phyloP scores from a whole-genome alignment of 1,140 invertebrate genomes.

The Dinoponera quadriceps region DNA sequence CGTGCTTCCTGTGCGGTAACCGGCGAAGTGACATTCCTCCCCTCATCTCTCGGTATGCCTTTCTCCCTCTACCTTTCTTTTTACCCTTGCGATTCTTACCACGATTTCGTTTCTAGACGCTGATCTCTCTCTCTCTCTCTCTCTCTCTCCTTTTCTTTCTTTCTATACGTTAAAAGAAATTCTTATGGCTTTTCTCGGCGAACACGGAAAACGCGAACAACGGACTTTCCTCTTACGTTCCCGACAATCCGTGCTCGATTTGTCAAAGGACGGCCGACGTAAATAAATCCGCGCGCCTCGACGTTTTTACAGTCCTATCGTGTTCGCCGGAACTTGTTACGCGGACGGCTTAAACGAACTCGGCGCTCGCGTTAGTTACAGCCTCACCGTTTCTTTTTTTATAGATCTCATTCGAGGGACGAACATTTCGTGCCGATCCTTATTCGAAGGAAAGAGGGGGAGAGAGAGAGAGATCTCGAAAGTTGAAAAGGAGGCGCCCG shows the following conservation, averaged over 20 bases:
- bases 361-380: slow-evolving; percentile 36
- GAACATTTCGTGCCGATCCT: slow-evolving; percentile 18
- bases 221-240: slow-evolving; percentile 30
- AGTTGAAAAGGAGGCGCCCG: slow-evolving; percentile 20
- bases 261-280: slow-evolving; percentile 62
- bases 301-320: slow-evolving; percentile 29
- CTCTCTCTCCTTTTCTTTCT: neutral
- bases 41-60: slow-evolving; percentile 5
- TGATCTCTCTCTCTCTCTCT: slow-evolving; percentile 1
- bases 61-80: slow-evolving; percentile 31
- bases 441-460: slow-evolving; percentile 16
- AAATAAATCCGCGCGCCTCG: slow-evolving; percentile 66
- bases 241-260: slow-evolving; percentile 58
- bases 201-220: slow-evolving; percentile 29
- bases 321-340: slow-evolving; percentile 46
- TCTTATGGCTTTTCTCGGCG: slow-evolving; percentile 48
- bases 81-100: slow-evolving; percentile 57
- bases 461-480: slow-evolving; percentile 13
- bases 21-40: slow-evolving; percentile 21
- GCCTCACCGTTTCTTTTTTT: neutral
- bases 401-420: slow-evolving; percentile 50
- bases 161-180: slow-evolving; percentile 63
- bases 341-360: slow-evolving; percentile 36
- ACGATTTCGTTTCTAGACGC: slow-evolving; percentile 60
- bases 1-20: slow-evolving; percentile 40